Conservation (phyloP, 2,113 vertebrate genomes). For the Tragelaphus buxtoni region DNA sequence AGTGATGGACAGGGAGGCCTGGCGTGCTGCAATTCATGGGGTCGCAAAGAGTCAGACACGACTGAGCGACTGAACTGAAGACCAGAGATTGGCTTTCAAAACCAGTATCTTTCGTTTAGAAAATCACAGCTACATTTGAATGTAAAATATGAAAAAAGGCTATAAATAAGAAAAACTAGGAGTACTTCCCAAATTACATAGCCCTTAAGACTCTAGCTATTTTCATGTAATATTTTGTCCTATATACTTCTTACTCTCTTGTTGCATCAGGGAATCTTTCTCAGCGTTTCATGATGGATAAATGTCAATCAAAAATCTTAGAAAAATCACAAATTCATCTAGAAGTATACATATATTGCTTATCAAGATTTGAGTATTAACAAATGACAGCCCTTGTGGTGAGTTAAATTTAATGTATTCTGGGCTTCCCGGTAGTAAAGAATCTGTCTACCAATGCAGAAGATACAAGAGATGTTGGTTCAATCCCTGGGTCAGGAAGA, state of each 20-base stretch:
- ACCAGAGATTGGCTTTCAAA: not conserved
- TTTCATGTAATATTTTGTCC: not conserved
- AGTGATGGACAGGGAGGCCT: too few species aligned
- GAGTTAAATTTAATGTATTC: not conserved
- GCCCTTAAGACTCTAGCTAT: not conserved
- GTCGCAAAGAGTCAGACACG: too few species aligned
- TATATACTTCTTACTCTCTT: not conserved
- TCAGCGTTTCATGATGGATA: not conserved
- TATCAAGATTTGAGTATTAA: slow-evolving; percentile 14
- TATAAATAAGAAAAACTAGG: not conserved
- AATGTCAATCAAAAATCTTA: not conserved
- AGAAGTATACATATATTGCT: not conserved
- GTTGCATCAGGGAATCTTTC: not conserved
- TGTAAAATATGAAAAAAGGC: not conserved
- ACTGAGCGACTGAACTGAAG: too few species aligned
- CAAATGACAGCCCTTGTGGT: not conserved
- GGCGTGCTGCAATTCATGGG: too few species aligned
- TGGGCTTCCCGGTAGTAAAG: too few species aligned
- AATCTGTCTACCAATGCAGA: too few species aligned
- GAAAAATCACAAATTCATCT: not conserved
- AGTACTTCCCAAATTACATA: not conserved
- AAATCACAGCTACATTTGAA: not conserved
- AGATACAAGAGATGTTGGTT: too few species aligned
- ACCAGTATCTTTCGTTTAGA: slow-evolving; percentile 14
- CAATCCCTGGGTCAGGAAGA: too few species aligned